These are phyloP conservation scores for Caenorhabditis doughertyi DNA, from an alignment of 2,888 invertebrate species.

Conservation along the genomic window DNA sequence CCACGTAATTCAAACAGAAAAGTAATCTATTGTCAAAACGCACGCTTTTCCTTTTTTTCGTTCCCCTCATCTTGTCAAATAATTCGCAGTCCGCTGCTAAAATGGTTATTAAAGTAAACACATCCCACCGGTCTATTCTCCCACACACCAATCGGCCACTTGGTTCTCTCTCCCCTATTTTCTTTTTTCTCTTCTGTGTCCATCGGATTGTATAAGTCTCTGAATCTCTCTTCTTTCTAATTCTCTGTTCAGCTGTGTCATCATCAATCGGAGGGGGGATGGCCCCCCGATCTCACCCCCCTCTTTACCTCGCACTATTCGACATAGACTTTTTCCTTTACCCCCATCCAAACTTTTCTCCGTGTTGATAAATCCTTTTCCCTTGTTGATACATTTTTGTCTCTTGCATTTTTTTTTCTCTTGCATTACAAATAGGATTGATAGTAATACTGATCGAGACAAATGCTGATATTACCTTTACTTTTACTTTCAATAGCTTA, in stretches of 20 bases:
- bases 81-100: background rate
- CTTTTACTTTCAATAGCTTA: too few species aligned
- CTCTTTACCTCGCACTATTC: slow-evolving; percentile 1
- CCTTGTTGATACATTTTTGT: too few species aligned
- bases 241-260: slow-evolving; percentile 38
- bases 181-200: slow-evolving; percentile 5
- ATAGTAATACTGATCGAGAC: too few species aligned
- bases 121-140: background rate
- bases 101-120: slow-evolving; percentile 20
- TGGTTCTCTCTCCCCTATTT: slow-evolving; percentile 1
- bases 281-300: background rate
- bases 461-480: too few species aligned
- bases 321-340: background rate
- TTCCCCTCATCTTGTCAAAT: slow-evolving; percentile 4
- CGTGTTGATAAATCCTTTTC: too few species aligned
- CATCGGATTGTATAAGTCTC: slow-evolving; percentile 33
- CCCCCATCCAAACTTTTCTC: background rate
- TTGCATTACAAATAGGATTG: too few species aligned
- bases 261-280: slow-evolving; percentile 13
- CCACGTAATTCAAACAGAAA: background rate
- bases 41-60: background rate
- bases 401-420: too few species aligned
- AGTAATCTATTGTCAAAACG: background rate
- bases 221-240: slow-evolving; percentile 16
- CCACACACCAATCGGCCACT: slow-evolving; percentile 6